Conservation (phyloP, 2,888 invertebrate genomes). For the Arge pagana region DNA sequence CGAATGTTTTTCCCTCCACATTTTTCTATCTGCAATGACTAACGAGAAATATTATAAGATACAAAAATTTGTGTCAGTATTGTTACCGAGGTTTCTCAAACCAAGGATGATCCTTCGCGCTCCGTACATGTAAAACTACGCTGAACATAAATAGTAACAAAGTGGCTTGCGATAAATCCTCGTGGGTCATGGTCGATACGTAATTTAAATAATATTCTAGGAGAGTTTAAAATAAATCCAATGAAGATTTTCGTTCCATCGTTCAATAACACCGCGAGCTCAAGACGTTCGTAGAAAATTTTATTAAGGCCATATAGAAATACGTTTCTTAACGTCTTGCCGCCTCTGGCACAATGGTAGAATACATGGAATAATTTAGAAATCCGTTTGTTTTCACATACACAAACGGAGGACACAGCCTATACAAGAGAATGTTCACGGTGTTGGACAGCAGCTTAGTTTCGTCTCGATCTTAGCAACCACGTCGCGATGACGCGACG, state of each 20-base stretch:
- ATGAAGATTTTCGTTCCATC: background rate
- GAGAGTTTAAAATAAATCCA: background rate
- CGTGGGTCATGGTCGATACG: background rate
- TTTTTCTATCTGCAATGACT: too few species aligned
- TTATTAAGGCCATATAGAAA: constrained; percentile 46
- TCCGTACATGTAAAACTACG: too few species aligned
- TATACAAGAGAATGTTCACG: constrained; percentile 53
- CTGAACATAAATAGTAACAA: too few species aligned
- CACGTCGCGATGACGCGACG: too few species aligned
- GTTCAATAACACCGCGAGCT: constrained; percentile 12
- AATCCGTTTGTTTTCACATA: constrained; percentile 36
- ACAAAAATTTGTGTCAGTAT: too few species aligned
- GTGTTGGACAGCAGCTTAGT: constrained; percentile 46
- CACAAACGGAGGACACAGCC: constrained; percentile 50
- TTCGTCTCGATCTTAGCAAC: too few species aligned
- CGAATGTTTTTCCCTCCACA: too few species aligned
- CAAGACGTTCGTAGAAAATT: constrained; percentile 16
- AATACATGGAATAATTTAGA: constrained; percentile 38
- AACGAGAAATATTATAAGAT: too few species aligned
- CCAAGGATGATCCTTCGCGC: too few species aligned
- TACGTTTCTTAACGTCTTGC: constrained; percentile 24
- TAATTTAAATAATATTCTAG: background rate
- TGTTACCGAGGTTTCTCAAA: too few species aligned
- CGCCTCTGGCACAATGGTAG: constrained; percentile 38
- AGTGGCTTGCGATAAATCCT: too few species aligned